Percentiles rank a stretch among this genome's conserved stretches.
These are phyloP conservation scores for Leptopterna dolabrata DNA, from an alignment of 2,888 invertebrate species.

Conservation along the genomic window DNA sequence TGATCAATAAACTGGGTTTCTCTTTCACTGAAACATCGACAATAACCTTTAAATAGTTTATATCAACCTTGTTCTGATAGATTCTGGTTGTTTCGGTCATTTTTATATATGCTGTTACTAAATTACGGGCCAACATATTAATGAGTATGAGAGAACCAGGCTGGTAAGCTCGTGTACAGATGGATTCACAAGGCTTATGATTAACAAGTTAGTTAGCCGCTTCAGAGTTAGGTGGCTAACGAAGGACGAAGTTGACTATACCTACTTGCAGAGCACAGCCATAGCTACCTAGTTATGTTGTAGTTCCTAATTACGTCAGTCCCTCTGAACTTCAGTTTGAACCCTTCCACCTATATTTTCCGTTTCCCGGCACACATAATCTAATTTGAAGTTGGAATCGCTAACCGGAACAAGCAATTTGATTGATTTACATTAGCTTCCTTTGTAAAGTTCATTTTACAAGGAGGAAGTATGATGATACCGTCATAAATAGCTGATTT, in stretches of 20 bases:
- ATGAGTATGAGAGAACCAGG: background rate
- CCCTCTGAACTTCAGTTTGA: background rate
- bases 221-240: constrained; percentile 32
- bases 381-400: background rate
- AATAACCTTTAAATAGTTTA: too few species aligned
- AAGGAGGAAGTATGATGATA: too few species aligned
- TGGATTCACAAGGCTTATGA: constrained; percentile 31
- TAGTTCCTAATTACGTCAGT: constrained; percentile 36
- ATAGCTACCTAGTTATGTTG: constrained; percentile 29
- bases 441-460: too few species aligned
- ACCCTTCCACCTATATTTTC: background rate
- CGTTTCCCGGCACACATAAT: background rate
- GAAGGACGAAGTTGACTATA: constrained; percentile 26
- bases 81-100: too few species aligned
- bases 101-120: background rate
- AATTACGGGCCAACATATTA: background rate
- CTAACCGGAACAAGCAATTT: background rate
- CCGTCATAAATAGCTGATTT: too few species aligned
- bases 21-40: too few species aligned
- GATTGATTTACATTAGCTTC: too few species aligned
- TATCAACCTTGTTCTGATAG: too few species aligned
- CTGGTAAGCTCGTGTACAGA: background rate
- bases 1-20: too few species aligned
- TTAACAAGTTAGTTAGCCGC: constrained; percentile 13
- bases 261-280: background rate